Evolutionary conservation across 2,888 invertebrate species (phyloP).

Genomic region (Synergus gifuensis): DNA sequence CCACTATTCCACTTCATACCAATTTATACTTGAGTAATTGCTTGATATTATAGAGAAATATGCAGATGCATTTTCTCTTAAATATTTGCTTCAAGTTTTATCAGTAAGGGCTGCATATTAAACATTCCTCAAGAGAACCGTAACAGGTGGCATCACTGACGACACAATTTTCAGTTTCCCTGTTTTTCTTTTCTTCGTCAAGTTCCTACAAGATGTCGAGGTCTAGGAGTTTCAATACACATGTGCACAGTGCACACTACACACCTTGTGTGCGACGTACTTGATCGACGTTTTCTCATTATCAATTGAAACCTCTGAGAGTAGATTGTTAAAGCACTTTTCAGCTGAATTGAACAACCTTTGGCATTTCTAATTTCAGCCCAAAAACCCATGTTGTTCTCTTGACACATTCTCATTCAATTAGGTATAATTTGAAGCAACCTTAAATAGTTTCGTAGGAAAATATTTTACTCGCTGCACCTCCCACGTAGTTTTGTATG

Average conservation of each 20-base stretch:
- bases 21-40: background rate
- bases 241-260: background rate
- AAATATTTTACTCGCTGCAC: constrained; percentile 11
- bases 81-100: background rate
- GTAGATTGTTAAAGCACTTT: background rate
- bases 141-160: constrained; percentile 35
- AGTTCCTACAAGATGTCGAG: constrained; percentile 34
- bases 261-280: background rate
- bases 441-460: no score
- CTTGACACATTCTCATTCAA: no score
- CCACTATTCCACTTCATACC: background rate
- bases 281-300: constrained; percentile 26
- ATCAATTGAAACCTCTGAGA: constrained; percentile 12
- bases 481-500: constrained; percentile 35
- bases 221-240: constrained; percentile 1
- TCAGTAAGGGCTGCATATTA: background rate
- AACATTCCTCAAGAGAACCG: constrained; percentile 4
- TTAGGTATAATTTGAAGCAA: no score
- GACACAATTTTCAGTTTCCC: constrained; percentile 17
- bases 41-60: no score
- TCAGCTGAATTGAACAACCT: background rate
- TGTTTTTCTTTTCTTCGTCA: constrained; percentile 29
- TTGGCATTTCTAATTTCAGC: background rate
- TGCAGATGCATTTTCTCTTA: background rate
- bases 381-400: no score